A percentile compares a stretch with the other conserved stretches of the same genome.
phyloP scores from a whole-genome alignment of 1,140 invertebrate genomes.

The Ylistrum balloti region DNA sequence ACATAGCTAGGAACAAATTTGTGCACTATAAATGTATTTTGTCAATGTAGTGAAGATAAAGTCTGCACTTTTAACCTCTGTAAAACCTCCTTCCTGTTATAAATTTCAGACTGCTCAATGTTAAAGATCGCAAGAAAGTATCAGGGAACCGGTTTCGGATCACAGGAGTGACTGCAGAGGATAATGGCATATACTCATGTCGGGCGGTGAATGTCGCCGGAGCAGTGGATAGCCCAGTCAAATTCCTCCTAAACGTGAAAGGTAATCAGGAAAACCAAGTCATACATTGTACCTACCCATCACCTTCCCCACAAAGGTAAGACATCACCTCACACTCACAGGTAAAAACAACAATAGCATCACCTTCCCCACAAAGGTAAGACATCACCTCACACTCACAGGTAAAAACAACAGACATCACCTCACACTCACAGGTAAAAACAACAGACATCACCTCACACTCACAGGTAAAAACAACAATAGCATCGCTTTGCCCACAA shows the following conservation, averaged over 20 bases:
- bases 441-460: too few relatives aligned
- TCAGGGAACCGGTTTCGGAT: conserved; percentile 84
- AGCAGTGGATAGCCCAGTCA: conserved; percentile 84
- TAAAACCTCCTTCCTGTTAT: background rate
- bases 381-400: too few relatives aligned
- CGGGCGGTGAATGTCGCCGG: conserved; percentile 87
- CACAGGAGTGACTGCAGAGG: conserved; percentile 84
- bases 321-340: too few relatives aligned
- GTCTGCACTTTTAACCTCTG: background rate
- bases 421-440: too few relatives aligned
- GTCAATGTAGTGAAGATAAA: background rate
- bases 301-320: too few relatives aligned
- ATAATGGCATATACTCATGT: conserved; percentile 90
- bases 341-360: too few relatives aligned
- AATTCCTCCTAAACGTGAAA: conserved; percentile 84
- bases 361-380: too few relatives aligned
- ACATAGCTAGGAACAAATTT: background rate
- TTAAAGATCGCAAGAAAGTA: conserved; percentile 35
- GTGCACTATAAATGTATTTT: conserved; percentile 30
- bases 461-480: too few relatives aligned
- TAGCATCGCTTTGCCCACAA: too few relatives aligned
- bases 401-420: too few relatives aligned
- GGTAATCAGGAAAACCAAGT: conserved; percentile 82
- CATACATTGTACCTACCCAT: background rate
- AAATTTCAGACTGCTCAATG: conserved; percentile 83